Percentiles rank a stretch among this genome's conserved stretches.
phyloP scores from a whole-genome alignment of 2,113 vertebrate species.

The Charadrius vociferus region DNA sequence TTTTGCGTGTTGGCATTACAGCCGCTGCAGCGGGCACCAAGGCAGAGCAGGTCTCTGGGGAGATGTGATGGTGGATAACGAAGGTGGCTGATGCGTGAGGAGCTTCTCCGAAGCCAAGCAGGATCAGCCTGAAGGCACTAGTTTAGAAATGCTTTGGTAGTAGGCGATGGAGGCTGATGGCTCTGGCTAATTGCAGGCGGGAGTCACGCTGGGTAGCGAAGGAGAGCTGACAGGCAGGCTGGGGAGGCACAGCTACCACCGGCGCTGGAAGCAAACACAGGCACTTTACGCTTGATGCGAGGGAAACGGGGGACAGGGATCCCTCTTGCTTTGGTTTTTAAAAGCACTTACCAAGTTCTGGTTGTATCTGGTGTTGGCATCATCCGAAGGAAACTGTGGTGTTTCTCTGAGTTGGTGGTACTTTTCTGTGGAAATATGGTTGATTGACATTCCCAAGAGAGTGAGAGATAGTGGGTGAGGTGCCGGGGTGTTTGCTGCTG shows the following conservation, averaged over 20 bases:
- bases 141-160: rapidly evolving
- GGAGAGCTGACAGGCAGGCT: background rate
- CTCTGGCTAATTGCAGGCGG: background rate
- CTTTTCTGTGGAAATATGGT: rapidly evolving
- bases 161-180: background rate
- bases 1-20: background rate
- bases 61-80: background rate
- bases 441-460: rapidly evolving
- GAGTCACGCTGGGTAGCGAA: background rate
- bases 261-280: background rate
- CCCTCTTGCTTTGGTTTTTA: background rate
- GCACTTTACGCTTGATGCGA: rapidly evolving
- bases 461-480: background rate
- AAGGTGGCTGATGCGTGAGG: background rate
- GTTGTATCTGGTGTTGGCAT: no score
- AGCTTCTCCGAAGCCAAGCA: background rate
- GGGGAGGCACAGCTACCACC: background rate
- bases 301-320: background rate
- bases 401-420: background rate
- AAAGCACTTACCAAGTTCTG: background rate
- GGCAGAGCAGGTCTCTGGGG: background rate
- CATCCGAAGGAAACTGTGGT: background rate
- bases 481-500: background rate
- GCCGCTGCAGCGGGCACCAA: background rate
- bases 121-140: background rate